Conservation (phyloP, 2,113 vertebrate genomes). For the Monarcha castaneiventris region DNA sequence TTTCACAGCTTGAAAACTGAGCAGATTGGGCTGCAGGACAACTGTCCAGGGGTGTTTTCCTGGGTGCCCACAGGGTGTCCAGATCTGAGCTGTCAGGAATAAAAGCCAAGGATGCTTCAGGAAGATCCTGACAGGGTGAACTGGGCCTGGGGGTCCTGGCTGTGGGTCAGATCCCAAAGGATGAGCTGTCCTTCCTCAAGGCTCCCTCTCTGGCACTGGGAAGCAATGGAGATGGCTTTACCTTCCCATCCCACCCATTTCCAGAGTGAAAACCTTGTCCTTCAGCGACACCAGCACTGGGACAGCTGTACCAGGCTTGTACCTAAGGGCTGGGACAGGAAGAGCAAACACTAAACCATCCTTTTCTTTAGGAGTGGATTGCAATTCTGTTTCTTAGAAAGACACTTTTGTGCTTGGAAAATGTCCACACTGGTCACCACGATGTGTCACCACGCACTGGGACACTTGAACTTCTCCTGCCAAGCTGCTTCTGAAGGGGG, state of each 20-base stretch:
- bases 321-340: fast-evolving
- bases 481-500: background rate
- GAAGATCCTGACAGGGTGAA: background rate
- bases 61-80: background rate
- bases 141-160: background rate
- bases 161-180: background rate
- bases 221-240: background rate
- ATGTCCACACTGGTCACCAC: background rate
- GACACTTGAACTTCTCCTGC: background rate
- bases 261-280: background rate
- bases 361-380: background rate
- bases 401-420: background rate
- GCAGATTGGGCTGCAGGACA: background rate
- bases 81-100: background rate
- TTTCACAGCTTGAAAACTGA: background rate
- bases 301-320: background rate
- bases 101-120: background rate
- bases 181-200: background rate
- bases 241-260: background rate
- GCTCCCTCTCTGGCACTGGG: background rate
- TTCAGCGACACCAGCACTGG: background rate
- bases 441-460: background rate
- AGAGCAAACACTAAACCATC: background rate
- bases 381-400: background rate
- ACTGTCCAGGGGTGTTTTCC: background rate